These are phyloP conservation scores for Cyanoliseus patagonus DNA, from an alignment of 2,113 vertebrate genomes.

Conservation along the genomic window DNA sequence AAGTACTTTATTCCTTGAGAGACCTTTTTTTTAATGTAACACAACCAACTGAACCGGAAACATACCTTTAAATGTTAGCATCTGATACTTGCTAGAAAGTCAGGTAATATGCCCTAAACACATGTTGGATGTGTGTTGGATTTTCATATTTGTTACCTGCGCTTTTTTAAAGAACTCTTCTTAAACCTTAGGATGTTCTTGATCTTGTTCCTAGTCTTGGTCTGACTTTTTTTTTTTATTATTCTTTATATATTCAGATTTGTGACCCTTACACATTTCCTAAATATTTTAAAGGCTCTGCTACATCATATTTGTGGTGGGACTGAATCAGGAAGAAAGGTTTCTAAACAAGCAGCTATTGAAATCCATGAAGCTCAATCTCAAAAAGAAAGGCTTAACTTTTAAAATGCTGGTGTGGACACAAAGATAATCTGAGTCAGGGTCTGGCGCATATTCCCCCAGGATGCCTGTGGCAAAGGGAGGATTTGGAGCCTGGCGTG, in stretches of 20 bases:
- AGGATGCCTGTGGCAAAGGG: background rate
- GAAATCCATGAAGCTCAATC: background rate
- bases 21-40: background rate
- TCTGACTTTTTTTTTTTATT: background rate
- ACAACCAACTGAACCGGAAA: background rate
- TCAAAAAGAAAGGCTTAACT: background rate
- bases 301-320: background rate
- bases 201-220: background rate
- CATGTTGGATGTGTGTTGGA: fast-evolving
- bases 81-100: background rate
- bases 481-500: background rate
- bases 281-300: background rate
- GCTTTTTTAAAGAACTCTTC: background rate
- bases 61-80: background rate
- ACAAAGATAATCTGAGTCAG: background rate
- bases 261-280: background rate
- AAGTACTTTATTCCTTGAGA: background rate
- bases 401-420: background rate
- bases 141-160: background rate
- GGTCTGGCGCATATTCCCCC: fast-evolving
- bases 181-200: background rate
- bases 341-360: background rate
- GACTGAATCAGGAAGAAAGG: background rate
- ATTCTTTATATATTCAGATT: background rate
- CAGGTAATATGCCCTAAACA: background rate